Conservation (phyloP, 2,797 vertebrate species). For the Phalloptychus januarius region DNA sequence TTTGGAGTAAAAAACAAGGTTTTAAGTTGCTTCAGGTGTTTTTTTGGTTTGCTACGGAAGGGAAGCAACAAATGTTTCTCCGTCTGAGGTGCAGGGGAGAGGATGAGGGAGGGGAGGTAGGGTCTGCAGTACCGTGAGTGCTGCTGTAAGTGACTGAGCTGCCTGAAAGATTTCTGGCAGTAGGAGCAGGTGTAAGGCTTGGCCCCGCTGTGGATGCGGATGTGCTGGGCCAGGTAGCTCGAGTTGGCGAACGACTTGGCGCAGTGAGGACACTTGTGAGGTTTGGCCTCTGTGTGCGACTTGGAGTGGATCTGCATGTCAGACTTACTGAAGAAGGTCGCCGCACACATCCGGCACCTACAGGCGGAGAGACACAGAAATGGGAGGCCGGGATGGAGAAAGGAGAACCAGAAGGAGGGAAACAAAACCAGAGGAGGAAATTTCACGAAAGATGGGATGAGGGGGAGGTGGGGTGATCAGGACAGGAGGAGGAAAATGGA, state of each 20-base stretch:
- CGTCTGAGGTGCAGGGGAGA: not conserved
- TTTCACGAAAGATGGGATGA: constrained; percentile 21
- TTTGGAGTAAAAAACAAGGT: not conserved
- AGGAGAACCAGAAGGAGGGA: constrained; percentile 50
- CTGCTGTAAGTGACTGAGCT: constrained; percentile 99
- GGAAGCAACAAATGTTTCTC: not conserved
- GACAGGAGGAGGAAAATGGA: constrained; percentile 26
- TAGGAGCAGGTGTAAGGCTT: constrained; percentile 99
- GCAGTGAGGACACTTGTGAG: constrained; percentile 99
- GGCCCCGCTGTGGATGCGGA: constrained; percentile 99
- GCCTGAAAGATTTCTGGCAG: constrained; percentile 99
- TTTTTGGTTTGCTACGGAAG: not conserved
- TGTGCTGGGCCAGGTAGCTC: constrained; percentile 99
- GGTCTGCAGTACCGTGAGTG: constrained; percentile 95
- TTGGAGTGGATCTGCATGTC: constrained; percentile 99
- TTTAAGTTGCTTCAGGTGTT: not conserved
- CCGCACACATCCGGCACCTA: constrained; percentile 99
- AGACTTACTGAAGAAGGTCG: constrained; percentile 99
- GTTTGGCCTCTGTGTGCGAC: constrained; percentile 99
- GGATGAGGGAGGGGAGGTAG: constrained; percentile 9
- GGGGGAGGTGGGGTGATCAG: not conserved
- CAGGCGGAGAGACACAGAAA: constrained; percentile 84
- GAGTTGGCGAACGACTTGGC: constrained; percentile 99
- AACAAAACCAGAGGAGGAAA: constrained; percentile 35
- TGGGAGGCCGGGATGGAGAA: constrained; percentile 71